phyloP scores from a whole-genome alignment of 2,797 vertebrate genomes.

The Chiloscyllium punctatum region DNA sequence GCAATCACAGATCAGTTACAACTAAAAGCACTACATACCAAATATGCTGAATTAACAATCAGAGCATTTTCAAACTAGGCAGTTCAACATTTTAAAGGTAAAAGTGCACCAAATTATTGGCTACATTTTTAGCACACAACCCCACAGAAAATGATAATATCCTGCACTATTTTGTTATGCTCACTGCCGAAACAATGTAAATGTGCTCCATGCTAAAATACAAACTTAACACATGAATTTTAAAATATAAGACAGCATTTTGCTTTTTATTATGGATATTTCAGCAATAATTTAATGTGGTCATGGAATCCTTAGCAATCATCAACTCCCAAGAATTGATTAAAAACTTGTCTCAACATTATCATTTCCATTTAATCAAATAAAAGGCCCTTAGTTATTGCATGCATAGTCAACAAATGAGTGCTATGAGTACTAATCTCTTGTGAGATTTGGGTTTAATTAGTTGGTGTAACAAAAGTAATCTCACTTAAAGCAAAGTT shows the following conservation, averaged over 20 bases:
- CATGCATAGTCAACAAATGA: background rate
- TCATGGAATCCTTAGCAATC: background rate
- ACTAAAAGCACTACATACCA: background rate
- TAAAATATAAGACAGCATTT: background rate
- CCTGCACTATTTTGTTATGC: background rate
- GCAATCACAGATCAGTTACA: constrained; percentile 9
- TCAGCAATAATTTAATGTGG: constrained; percentile 19
- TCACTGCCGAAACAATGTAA: background rate
- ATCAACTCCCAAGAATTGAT: background rate
- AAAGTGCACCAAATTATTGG: background rate
- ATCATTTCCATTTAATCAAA: constrained; percentile 26
- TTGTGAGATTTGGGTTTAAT: background rate
- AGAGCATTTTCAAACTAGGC: background rate
- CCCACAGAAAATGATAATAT: background rate
- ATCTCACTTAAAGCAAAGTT: background rate
- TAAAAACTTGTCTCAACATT: constrained; percentile 20
- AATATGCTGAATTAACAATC: background rate
- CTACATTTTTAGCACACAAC: background rate
- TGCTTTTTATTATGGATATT: background rate
- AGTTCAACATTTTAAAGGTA: background rate
- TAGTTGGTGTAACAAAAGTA: background rate
- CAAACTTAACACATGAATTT: background rate
- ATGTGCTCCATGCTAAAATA: background rate
- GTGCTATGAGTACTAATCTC: background rate
- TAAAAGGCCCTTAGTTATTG: constrained; percentile 7